A percentile compares a stretch with the other conserved stretches of the same genome.
These are phyloP conservation scores for Sphaeridia pumilis DNA, from an alignment of 2,888 invertebrate species.

Conservation along the genomic window DNA sequence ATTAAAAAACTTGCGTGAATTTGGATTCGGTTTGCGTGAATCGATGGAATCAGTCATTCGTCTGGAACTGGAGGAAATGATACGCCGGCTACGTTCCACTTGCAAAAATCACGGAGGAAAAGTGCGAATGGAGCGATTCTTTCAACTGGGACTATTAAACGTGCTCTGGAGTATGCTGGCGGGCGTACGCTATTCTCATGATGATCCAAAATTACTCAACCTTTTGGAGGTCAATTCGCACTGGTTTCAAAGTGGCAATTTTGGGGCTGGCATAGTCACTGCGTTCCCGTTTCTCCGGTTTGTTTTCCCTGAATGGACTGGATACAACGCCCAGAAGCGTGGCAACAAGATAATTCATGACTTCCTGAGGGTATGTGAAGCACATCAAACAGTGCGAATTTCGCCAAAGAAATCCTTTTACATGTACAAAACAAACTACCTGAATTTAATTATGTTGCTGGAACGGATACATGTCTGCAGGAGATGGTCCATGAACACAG, in stretches of 20 bases:
- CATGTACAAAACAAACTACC: too few relatives aligned
- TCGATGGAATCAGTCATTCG: constrained; percentile 23
- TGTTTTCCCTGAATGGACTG: constrained; percentile 51
- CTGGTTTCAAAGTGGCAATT: constrained; percentile 34
- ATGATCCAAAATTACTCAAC: constrained; percentile 28
- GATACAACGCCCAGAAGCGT: constrained; percentile 44
- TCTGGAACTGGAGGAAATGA: constrained; percentile 22
- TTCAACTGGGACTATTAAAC: constrained; percentile 31
- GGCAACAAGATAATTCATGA: constrained; percentile 24
- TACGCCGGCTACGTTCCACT: constrained; percentile 13
- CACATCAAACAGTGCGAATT: not conserved
- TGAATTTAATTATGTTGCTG: too few relatives aligned
- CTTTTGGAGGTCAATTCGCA: constrained; percentile 25
- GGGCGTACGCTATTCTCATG: constrained; percentile 27
- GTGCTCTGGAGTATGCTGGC: constrained; percentile 34
- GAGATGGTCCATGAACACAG: constrained; percentile 28
- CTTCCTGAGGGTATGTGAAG: constrained; percentile 20
- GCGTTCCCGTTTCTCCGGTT: constrained; percentile 49
- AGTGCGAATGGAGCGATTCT: constrained; percentile 26
- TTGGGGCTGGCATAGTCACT: constrained; percentile 28
- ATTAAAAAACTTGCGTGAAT: constrained; percentile 21
- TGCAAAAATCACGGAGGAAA: constrained; percentile 18
- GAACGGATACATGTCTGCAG: too few relatives aligned
- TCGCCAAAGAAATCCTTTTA: too few relatives aligned
- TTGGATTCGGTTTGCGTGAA: constrained; percentile 27